phyloP scores from a whole-genome alignment of 1,140 invertebrate genomes.

The Orius insidiosus region DNA sequence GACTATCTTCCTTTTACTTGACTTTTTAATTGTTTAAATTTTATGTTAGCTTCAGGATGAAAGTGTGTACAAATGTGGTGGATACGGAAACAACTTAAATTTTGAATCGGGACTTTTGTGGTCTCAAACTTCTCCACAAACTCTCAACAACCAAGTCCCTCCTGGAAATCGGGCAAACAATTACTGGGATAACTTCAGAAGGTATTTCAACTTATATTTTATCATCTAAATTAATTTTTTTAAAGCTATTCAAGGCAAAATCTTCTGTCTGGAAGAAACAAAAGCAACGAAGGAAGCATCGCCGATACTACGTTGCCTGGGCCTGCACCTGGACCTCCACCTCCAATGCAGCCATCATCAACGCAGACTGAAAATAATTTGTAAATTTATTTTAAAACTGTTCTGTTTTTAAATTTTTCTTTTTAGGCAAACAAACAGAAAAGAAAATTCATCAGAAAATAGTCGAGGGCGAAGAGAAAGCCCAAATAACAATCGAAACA shows the following conservation, averaged over 20 bases:
- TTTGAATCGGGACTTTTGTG: slow-evolving; percentile 17
- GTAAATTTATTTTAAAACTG: slow-evolving; percentile 5
- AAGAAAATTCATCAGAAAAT: no score
- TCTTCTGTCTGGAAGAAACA: slow-evolving; percentile 17
- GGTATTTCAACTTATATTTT: slow-evolving; percentile 29
- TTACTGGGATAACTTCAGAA: slow-evolving; percentile 82
- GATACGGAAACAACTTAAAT: slow-evolving; percentile 19
- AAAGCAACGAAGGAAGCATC: slow-evolving; percentile 18
- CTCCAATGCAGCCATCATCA: not conserved
- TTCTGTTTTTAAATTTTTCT: not conserved
- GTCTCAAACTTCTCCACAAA: slow-evolving; percentile 21
- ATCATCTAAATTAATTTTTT: slow-evolving; percentile 5
- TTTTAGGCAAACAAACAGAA: no score
- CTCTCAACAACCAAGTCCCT: slow-evolving; percentile 70
- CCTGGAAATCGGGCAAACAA: slow-evolving; percentile 75
- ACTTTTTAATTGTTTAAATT: not conserved
- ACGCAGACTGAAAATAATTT: slow-evolving; percentile 13
- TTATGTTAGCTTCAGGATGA: slow-evolving; percentile 25
- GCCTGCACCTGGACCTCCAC: slow-evolving; percentile 2
- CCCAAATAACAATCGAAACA: not conserved
- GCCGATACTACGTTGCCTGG: slow-evolving; percentile 7
- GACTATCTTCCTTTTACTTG: slow-evolving; percentile 16
- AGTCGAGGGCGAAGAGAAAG: no score
- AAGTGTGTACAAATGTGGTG: slow-evolving; percentile 15
- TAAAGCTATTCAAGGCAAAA: slow-evolving; percentile 20